These are phyloP conservation scores for Danio choprae DNA, from an alignment of 2,797 vertebrate species.

Conservation along the genomic window DNA sequence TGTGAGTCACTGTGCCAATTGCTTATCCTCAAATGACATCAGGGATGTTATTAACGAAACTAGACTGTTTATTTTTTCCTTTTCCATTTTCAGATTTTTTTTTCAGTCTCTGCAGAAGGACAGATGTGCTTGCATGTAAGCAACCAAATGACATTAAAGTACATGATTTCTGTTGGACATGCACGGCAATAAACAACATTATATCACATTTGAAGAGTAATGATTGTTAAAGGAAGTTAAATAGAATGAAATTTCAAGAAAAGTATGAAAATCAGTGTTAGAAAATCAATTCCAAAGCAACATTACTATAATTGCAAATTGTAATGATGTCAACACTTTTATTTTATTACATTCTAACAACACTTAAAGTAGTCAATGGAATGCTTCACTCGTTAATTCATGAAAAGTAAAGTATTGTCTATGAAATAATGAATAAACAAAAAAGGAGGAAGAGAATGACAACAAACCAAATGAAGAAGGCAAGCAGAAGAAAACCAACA, in stretches of 20 bases:
- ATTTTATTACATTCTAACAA: neutral
- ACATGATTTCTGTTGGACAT: neutral
- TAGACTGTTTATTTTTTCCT: conserved; percentile 40
- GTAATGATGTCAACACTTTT: neutral
- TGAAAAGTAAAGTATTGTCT: too few species aligned
- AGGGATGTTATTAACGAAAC: conserved; percentile 34
- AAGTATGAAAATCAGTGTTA: neutral
- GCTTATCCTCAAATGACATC: conserved; percentile 13
- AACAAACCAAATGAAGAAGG: too few species aligned
- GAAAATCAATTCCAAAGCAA: neutral
- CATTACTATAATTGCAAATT: neutral
- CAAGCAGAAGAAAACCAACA: too few species aligned
- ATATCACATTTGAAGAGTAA: neutral
- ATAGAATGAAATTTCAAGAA: neutral
- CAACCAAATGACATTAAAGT: neutral
- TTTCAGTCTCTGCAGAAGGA: conserved; percentile 10
- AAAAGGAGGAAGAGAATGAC: too few species aligned
- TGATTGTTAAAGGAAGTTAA: too few species aligned
- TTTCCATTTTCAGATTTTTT: conserved; percentile 33
- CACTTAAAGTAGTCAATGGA: neutral
- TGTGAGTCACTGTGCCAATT: conserved; percentile 11
- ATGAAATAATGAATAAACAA: too few species aligned
- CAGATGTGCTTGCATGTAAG: neutral
- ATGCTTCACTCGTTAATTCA: neutral
- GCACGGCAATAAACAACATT: neutral